phyloP scores from a whole-genome alignment of 2,797 vertebrate species.

The Prunella strophiata region DNA sequence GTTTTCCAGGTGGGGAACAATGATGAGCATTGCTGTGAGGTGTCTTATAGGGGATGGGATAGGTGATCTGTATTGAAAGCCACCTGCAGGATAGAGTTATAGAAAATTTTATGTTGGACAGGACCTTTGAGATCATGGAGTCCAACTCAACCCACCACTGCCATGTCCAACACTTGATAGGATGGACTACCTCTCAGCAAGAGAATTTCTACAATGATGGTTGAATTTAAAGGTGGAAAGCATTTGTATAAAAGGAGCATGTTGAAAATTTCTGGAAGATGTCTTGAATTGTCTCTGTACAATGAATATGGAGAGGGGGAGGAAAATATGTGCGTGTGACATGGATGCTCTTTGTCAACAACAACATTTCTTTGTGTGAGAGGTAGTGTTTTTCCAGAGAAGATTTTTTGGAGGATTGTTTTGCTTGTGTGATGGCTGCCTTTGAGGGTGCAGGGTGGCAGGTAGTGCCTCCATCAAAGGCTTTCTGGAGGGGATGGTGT shows the following conservation, averaged over 20 bases:
- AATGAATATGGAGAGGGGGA: fast-evolving
- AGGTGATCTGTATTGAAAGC: neutral
- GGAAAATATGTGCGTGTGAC: fast-evolving
- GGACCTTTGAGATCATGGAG: neutral
- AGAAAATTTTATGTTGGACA: neutral
- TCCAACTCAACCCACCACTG: neutral
- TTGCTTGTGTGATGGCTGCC: neutral
- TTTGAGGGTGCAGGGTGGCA: neutral
- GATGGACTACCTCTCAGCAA: neutral
- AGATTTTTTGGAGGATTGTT: neutral
- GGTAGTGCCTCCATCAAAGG: neutral
- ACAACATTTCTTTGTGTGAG: neutral
- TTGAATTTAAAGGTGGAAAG: neutral
- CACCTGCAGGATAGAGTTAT: neutral
- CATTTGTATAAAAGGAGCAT: neutral
- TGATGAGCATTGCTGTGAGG: fast-evolving
- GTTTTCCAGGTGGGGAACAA: fast-evolving
- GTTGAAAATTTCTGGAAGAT: neutral
- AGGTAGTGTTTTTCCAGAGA: neutral
- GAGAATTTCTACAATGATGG: neutral
- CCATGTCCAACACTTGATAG: neutral
- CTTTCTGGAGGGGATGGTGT: fast-evolving
- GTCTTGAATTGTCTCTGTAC: neutral
- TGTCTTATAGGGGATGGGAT: fast-evolving
- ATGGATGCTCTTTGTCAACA: neutral